Evolutionary conservation across 2,113 vertebrate genomes (phyloP).

Genomic region (Tetrao urogallus): DNA sequence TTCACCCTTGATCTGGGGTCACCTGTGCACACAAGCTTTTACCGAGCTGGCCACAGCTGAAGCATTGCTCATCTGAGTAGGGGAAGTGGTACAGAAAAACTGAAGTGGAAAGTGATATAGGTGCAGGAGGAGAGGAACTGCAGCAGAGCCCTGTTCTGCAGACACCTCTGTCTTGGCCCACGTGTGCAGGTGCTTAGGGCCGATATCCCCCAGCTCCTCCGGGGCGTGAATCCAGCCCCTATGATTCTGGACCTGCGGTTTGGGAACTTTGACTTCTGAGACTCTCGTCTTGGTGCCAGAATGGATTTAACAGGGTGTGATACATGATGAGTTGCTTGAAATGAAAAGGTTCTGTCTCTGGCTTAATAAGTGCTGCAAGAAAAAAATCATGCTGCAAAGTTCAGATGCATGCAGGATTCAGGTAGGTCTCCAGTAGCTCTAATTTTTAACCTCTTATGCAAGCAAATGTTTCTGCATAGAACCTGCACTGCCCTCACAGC

Average conservation of each 20-base stretch:
- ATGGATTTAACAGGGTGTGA: neutral
- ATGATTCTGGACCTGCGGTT: no score
- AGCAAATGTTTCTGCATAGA: neutral
- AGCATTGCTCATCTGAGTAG: neutral
- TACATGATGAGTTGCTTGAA: neutral
- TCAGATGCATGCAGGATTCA: neutral
- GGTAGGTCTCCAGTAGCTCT: neutral
- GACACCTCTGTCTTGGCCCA: neutral
- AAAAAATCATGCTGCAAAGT: neutral
- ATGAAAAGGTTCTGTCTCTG: neutral
- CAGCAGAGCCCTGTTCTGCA: neutral
- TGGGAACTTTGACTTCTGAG: neutral
- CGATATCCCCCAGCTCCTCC: neutral
- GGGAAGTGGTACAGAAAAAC: neutral
- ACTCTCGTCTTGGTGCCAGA: neutral
- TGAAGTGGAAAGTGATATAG: neutral
- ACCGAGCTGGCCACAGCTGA: neutral
- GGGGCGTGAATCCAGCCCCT: neutral
- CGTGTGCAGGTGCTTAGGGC: neutral
- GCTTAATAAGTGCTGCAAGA: neutral
- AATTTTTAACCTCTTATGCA: neutral
- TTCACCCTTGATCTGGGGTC: neutral
- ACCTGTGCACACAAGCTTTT: rapidly evolving
- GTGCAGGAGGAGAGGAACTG: neutral
- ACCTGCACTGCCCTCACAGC: neutral